These are phyloP conservation scores for Argopecten irradians DNA, from an alignment of 1,140 invertebrate species.

Conservation along the genomic window DNA sequence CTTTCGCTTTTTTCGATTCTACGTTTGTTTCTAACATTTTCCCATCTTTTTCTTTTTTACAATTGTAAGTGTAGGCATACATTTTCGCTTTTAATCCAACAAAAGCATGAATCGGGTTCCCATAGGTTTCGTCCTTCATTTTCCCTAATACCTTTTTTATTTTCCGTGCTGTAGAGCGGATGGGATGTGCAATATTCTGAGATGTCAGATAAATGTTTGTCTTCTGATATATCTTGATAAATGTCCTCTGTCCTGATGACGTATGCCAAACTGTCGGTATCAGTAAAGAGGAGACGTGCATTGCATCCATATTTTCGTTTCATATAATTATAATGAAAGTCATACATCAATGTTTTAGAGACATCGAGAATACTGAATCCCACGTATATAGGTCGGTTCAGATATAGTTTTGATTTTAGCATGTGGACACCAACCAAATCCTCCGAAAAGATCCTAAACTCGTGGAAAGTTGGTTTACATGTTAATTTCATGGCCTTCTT, in stretches of 20 bases:
- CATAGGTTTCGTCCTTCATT: too few species aligned
- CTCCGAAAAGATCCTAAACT: conserved; percentile 28
- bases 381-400: conserved; percentile 50
- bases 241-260: conserved; percentile 36
- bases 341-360: conserved; percentile 64
- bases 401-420: conserved; percentile 53
- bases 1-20: too few species aligned
- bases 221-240: conserved; percentile 44
- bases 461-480: too few species aligned
- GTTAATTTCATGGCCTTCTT: too few species aligned
- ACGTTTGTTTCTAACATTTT: too few species aligned
- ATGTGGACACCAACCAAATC: conserved; percentile 55
- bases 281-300: conserved; percentile 68
- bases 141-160: conserved; percentile 48
- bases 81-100: conserved; percentile 57
- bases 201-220: too few species aligned
- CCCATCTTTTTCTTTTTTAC: background rate
- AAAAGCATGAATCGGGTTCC: conserved; percentile 41
- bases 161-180: conserved; percentile 30
- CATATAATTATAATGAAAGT: conserved; percentile 67
- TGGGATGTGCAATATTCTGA: too few species aligned
- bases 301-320: conserved; percentile 64
- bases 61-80: conserved; percentile 16
- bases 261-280: conserved; percentile 44
- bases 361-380: too few species aligned